Evolutionary conservation across 2,113 vertebrate genomes (phyloP), one percentile per base, ranked within the genome.

Genomic region (Grammomys surdaster): DNA sequence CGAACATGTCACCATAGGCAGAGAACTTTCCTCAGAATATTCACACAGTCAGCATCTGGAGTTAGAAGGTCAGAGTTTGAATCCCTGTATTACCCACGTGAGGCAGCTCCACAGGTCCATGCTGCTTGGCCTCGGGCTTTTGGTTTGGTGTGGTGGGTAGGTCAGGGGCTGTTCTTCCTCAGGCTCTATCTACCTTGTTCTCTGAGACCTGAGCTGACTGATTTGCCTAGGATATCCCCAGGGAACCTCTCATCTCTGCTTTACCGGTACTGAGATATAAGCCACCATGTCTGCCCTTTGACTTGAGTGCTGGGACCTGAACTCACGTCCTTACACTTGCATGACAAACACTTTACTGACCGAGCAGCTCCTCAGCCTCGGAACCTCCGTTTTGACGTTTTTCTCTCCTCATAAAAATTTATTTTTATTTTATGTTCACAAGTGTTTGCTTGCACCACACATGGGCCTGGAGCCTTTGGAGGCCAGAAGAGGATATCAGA

Each of bases 1-100:
- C 14, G n/a, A 81, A 87, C 28, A 93, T 73, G 24, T 80, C 54
- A 87, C 6, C 36, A 58, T 81, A 56, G 43, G 89, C 48, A 60
- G 63, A 90, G n/a, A 88, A 48, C 22, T 36, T 24, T 85, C 90
- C 67, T 81, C 40, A 48, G 12, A 40, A 75, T 63, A 3, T 17
- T 81, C 40, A 48, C 16, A 46, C 63, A 78, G 7, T 20, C 31
- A 54, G 43, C 36, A 63, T 94, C 22, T 94, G 81, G 40, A 43
- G 65, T 48, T 40, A n/a, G 56, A 85, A 95, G 76, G 85, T 36
- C 58, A 31, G 81, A 65, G 72, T 77, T 96, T 77, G 56, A 63
- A 80, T 76, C 36, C 9, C 33, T 60, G 43, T 14, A 51, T 58
- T 4, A 7, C 58, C 43, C 46, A 73, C 70, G 16, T 24, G 12